These are phyloP conservation scores for Jacana jacana DNA, from an alignment of 2,113 vertebrate genomes.

Conservation along the genomic window DNA sequence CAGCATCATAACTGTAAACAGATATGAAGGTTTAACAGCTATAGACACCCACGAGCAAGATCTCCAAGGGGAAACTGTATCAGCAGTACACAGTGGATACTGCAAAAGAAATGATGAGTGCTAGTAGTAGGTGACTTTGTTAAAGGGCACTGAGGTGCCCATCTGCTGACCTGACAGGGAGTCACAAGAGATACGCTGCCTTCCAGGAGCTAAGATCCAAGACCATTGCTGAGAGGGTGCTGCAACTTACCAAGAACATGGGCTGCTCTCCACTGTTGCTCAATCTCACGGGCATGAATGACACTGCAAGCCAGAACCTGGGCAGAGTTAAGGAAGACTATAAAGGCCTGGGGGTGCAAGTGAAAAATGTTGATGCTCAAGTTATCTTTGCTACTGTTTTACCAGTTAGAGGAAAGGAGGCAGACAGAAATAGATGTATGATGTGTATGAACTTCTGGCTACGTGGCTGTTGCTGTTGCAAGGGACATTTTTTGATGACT, in stretches of 20 bases:
- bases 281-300: background rate
- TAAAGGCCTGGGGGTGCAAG: background rate
- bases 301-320: background rate
- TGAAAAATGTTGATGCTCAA: background rate
- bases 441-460: background rate
- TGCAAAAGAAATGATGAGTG: background rate
- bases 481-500: background rate
- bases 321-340: background rate
- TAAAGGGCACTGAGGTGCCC: background rate
- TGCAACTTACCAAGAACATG: background rate
- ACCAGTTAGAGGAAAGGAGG: background rate
- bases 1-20: background rate
- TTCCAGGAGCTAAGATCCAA: background rate
- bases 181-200: background rate
- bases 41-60: background rate
- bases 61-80: background rate
- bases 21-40: background rate
- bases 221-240: background rate
- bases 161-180: background rate
- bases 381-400: background rate
- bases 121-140: background rate
- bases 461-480: background rate
- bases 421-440: background rate
- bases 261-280: background rate
- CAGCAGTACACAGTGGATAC: background rate